Evolutionary conservation across 2,888 invertebrate genomes (phyloP), one percentile per base, ranked within the genome.

Genomic region (Cantharis nigra): DNA sequence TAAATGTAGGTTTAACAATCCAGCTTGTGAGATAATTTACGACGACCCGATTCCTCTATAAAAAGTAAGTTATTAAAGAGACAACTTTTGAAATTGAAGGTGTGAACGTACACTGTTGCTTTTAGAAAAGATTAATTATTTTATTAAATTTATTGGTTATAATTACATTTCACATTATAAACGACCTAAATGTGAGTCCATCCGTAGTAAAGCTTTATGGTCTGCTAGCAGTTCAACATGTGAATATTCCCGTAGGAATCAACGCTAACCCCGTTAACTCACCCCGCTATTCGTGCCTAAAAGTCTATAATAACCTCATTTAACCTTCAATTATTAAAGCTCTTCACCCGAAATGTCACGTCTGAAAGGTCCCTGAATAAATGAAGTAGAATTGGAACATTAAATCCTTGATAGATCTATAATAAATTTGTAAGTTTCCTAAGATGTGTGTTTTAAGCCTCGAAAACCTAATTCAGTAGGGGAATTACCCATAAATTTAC

Each of bases 211-310:
- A 82, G 82, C 83, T 85, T 86, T 83, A 84, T 85, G 85, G 85
- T 86, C 86, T 85, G 84, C 77, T 84, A 82, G 83, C 81, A 83
- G 84, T 84, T 86, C 86, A 86, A 86, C 86, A 85, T 85, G 86
- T 85, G 85, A 85, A 84, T 83, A 85, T 83, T 83, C 85, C 84
- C 83, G 81, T 83, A 84, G 85, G 85, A 84, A 78, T 82, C 83
- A 84, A 84, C 84, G 82, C 84, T 82, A 83, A 83, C 83, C 82
- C 81, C 71, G 78, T 80, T 78, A 79, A 67, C 77, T 70, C 78
- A 75, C 73, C 78, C 74, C 76, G 64, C 76, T 28, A 23, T 74
- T 75, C 74, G 78, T 73, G 72, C 70, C 78, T 78, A 78, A 78
- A 75, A 78, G 78, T 78, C 78, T 78, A 72, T 78, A 78, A 78